phyloP scores from a whole-genome alignment of 2,888 invertebrate genomes.

The Galeruca laticollis region DNA sequence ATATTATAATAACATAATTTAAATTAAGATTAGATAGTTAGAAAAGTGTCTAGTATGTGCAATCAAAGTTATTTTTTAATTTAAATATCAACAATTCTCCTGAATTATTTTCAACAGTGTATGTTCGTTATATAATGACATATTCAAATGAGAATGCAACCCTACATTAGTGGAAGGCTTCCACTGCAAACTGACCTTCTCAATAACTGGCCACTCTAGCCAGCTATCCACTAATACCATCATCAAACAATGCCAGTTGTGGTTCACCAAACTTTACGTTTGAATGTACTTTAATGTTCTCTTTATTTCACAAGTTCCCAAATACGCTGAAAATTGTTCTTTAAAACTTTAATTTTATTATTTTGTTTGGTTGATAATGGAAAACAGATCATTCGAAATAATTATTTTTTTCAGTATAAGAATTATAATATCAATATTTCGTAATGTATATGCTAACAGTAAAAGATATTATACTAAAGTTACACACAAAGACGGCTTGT shows the following conservation, averaged over 20 bases:
- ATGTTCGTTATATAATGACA: slow-evolving; percentile 48
- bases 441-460: too few species aligned
- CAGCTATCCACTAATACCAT: slow-evolving; percentile 55
- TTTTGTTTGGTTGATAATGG: background rate
- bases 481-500: too few species aligned
- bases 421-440: too few species aligned
- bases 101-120: background rate
- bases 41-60: too few species aligned
- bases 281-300: slow-evolving; percentile 57
- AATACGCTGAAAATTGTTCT: background rate
- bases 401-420: too few species aligned
- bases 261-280: slow-evolving; percentile 60
- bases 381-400: too few species aligned
- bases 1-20: too few species aligned
- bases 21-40: too few species aligned
- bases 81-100: background rate
- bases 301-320: slow-evolving; percentile 54
- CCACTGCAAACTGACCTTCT: slow-evolving; percentile 60
- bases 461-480: too few species aligned
- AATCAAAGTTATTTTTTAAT: too few species aligned
- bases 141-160: slow-evolving; percentile 57
- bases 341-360: background rate
- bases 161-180: slow-evolving; percentile 56
- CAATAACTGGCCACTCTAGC: slow-evolving; percentile 55
- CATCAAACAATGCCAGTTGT: slow-evolving; percentile 65